phyloP scores from a whole-genome alignment of 2,113 vertebrate species.

The Heteronetta atricapilla region DNA sequence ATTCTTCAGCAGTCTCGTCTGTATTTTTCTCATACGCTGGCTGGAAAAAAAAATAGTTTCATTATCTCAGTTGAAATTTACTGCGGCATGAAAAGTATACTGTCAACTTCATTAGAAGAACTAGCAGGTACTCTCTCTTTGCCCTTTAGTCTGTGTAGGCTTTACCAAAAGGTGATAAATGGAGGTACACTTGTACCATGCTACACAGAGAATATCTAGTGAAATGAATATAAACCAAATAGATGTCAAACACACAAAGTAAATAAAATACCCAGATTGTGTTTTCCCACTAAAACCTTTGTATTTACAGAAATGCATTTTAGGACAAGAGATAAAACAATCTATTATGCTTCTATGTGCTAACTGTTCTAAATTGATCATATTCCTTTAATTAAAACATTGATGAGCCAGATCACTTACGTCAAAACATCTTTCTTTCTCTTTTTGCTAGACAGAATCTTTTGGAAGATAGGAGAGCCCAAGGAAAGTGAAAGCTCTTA shows the following conservation, averaged over 20 bases:
- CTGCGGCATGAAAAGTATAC: background rate
- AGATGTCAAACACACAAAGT: background rate
- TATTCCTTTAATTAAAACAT: background rate
- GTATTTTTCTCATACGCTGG: slow-evolving; percentile 25
- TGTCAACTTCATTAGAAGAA: background rate
- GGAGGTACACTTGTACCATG: background rate
- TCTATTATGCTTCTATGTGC: background rate
- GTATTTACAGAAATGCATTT: background rate
- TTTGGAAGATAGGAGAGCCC: background rate
- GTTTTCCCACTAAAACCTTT: background rate
- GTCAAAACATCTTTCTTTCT: background rate
- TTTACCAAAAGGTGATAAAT: background rate
- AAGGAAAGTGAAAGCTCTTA: slow-evolving; percentile 30
- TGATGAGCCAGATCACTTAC: background rate
- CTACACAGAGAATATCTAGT: background rate
- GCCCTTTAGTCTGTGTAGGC: background rate
- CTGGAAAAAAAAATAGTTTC: slow-evolving; percentile 27
- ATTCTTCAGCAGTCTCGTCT: slow-evolving; percentile 63
- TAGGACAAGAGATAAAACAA: background rate
- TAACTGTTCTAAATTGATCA: background rate
- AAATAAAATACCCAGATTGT: background rate
- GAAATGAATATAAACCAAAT: slow-evolving; percentile 20
- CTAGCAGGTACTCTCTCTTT: background rate
- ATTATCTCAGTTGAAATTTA: slow-evolving; percentile 4
- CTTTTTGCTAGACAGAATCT: background rate